phyloP scores from a whole-genome alignment of 2,797 vertebrate genomes.

The Cryptoblepharus egeriae region DNA sequence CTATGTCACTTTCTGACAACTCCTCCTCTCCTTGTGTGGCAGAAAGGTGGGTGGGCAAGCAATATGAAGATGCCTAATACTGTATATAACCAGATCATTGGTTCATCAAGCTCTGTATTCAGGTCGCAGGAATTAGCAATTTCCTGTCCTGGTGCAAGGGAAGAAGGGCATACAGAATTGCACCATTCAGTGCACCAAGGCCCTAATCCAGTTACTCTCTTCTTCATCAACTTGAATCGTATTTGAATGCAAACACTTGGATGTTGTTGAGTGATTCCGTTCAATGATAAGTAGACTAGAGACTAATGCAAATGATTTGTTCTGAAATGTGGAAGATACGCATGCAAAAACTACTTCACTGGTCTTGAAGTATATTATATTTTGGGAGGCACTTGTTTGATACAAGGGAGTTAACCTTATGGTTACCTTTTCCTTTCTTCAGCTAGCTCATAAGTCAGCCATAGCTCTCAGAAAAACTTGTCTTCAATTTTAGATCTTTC shows the following conservation, averaged over 20 bases:
- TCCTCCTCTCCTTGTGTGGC: neutral
- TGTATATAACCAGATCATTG: too few relatives aligned
- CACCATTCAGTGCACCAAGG: neutral
- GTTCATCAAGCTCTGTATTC: too few relatives aligned
- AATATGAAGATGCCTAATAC: neutral
- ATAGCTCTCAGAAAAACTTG: conserved; percentile 56
- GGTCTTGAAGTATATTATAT: neutral
- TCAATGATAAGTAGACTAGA: neutral
- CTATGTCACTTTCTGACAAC: neutral
- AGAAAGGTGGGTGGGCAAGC: neutral
- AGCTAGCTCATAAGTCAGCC: conserved; percentile 53
- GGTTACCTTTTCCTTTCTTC: conserved; percentile 57
- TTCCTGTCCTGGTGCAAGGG: neutral
- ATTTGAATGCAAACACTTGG: neutral
- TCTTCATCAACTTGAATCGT: too few relatives aligned
- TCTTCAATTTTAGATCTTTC: conserved; percentile 74
- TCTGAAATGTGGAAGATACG: neutral
- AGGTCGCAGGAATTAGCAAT: neutral
- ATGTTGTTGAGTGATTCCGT: neutral
- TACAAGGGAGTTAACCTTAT: conserved; percentile 50
- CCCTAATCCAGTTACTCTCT: neutral
- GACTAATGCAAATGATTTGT: neutral
- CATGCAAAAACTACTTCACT: neutral
- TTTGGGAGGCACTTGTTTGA: conserved; percentile 44
- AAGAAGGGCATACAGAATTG: neutral